These are phyloP conservation scores for Ochropacha duplaris DNA, from an alignment of 2,888 invertebrate genomes.

Conservation along the genomic window DNA sequence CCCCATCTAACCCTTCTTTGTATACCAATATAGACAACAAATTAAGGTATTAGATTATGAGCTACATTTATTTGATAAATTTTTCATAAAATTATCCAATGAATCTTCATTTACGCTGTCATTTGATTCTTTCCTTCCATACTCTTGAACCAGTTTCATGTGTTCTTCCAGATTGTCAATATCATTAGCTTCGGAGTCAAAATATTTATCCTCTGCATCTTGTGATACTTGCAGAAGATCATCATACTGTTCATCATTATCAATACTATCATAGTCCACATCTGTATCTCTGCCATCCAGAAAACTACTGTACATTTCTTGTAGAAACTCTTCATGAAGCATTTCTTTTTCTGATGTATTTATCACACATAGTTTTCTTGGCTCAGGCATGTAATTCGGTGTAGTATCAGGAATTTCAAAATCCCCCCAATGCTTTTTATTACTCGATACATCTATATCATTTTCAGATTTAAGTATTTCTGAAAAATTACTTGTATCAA, in stretches of 20 bases:
- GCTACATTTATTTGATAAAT: slow-evolving; percentile 59
- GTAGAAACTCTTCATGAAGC: slow-evolving; percentile 90
- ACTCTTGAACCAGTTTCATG: slow-evolving; percentile 64
- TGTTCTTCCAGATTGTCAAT: slow-evolving; percentile 69
- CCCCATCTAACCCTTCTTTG: too few relatives aligned
- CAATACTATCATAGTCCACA: slow-evolving; percentile 92
- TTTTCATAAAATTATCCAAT: slow-evolving; percentile 88
- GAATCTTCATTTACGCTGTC: slow-evolving; percentile 82
- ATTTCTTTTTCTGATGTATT: slow-evolving; percentile 84
- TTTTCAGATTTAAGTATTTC: slow-evolving; percentile 32
- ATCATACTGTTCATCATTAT: slow-evolving; percentile 91
- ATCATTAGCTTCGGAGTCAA: slow-evolving; percentile 91
- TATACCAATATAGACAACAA: too few relatives aligned
- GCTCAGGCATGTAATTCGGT: slow-evolving; percentile 52
- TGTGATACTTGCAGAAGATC: slow-evolving; percentile 85
- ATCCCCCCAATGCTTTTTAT: slow-evolving; percentile 78
- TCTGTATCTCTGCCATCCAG: slow-evolving; percentile 91
- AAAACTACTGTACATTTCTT: slow-evolving; percentile 93
- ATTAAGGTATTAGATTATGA: too few relatives aligned
- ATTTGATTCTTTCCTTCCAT: slow-evolving; percentile 47
- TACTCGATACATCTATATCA: slow-evolving; percentile 31
- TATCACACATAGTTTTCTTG: slow-evolving; percentile 63
- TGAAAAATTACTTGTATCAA: slow-evolving; percentile 49
- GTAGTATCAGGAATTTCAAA: slow-evolving; percentile 74
- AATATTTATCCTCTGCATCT: slow-evolving; percentile 95